phyloP scores from a whole-genome alignment of 2,797 vertebrate species.

The Nothura maculosa region DNA sequence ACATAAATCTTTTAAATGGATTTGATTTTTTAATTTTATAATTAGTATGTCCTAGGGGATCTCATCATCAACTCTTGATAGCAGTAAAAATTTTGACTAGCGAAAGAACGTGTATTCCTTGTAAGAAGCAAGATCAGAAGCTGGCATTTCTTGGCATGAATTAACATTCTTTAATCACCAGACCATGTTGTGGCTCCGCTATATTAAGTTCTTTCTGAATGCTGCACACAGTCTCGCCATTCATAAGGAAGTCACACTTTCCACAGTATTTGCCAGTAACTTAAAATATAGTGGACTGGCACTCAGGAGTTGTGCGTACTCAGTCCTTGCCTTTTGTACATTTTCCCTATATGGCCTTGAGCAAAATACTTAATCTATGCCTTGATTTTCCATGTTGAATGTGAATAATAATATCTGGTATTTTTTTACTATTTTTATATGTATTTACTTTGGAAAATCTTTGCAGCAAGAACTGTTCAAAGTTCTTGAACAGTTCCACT shows the following conservation, averaged over 20 bases:
- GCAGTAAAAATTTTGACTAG: background rate
- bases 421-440: background rate
- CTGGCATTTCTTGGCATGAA: conserved; percentile 21
- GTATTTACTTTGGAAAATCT: background rate
- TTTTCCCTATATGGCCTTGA: background rate
- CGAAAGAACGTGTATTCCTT: background rate
- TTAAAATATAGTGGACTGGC: background rate
- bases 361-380: background rate
- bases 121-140: background rate
- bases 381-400: background rate
- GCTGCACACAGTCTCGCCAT: conserved; percentile 15
- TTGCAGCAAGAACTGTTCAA: background rate
- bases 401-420: background rate
- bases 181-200: conserved; percentile 42
- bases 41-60: background rate
- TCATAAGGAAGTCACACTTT: conserved; percentile 37
- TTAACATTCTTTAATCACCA: conserved; percentile 42
- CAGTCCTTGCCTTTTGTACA: background rate
- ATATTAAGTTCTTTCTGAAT: conserved; percentile 41
- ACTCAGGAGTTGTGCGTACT: background rate
- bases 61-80: background rate
- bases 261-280: conserved; percentile 3
- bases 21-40: background rate
- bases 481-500: no score
- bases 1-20: background rate